Evolutionary conservation across 2,113 vertebrate species (phyloP).

Genomic region (Petaurus breviceps): DNA sequence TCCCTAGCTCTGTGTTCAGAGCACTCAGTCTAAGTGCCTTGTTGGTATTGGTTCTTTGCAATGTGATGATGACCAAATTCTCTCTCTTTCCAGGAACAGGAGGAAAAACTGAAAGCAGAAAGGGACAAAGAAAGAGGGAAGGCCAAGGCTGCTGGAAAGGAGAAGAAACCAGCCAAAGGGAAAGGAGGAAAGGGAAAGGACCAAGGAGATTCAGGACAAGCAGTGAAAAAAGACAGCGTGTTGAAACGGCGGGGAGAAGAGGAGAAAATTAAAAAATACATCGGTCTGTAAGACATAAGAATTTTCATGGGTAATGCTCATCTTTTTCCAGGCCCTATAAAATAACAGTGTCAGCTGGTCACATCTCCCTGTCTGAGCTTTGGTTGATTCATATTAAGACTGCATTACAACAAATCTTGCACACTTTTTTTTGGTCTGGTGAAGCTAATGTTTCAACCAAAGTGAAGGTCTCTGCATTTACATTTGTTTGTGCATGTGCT

Average conservation of each 20-base stretch:
- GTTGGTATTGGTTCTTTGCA: neutral
- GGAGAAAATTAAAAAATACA: conserved; percentile 78
- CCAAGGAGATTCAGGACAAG: conserved; percentile 30
- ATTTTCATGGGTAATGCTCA: accelerated
- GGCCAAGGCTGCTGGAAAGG: conserved; percentile 73
- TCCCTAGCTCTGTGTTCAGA: neutral
- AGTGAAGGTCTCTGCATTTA: neutral
- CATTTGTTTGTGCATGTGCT: too few species aligned
- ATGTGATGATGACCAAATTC: neutral
- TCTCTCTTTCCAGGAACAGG: conserved; percentile 78
- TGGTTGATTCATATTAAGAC: neutral
- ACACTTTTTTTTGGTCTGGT: neutral
- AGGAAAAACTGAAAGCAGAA: conserved; percentile 71
- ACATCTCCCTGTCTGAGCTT: neutral
- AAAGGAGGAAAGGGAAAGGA: conserved; percentile 85
- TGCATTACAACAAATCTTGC: neutral
- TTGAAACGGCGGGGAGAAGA: conserved; percentile 88
- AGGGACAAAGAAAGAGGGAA: conserved; percentile 78
- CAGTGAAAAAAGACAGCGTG: conserved; percentile 82
- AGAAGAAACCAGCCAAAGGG: conserved; percentile 79
- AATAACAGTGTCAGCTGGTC: neutral
- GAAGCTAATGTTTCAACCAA: neutral
- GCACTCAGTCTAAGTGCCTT: neutral
- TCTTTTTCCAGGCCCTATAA: accelerated
- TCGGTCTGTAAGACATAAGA: conserved; percentile 83